phyloP scores from a whole-genome alignment of 2,888 invertebrate species.

The Brachylomia viminalis region DNA sequence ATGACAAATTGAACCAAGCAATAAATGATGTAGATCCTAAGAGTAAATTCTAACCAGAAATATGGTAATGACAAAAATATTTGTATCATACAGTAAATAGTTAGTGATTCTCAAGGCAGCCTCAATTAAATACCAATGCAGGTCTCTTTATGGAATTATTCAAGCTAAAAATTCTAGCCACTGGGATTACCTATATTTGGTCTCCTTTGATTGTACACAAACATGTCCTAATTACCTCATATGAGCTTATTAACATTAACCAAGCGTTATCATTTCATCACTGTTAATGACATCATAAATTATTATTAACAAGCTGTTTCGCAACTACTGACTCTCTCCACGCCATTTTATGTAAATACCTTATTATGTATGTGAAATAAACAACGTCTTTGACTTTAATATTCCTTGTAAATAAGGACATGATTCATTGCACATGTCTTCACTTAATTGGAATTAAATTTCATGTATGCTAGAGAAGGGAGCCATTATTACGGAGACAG shows the following conservation, averaged over 20 bases:
- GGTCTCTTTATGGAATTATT: neutral
- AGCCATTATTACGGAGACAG: conserved; percentile 34
- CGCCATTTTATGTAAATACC: conserved; percentile 67
- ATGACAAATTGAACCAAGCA: neutral
- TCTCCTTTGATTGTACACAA: neutral
- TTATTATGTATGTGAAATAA: conserved; percentile 65
- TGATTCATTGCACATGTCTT: conserved; percentile 47
- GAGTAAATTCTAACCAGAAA: neutral
- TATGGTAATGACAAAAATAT: neutral
- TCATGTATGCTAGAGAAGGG: conserved; percentile 36
- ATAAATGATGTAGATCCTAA: neutral
- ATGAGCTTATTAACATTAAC: conserved; percentile 52
- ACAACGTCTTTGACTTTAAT: conserved; percentile 56
- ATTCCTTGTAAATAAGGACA: conserved; percentile 33
- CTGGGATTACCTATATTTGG: neutral
- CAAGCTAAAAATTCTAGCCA: neutral
- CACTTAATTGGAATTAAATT: conserved; percentile 59
- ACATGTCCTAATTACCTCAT: conserved; percentile 29
- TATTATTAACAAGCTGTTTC: conserved; percentile 61
- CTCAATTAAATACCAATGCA: neutral
- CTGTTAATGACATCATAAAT: conserved; percentile 63
- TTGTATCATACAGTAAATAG: neutral
- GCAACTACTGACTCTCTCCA: conserved; percentile 47
- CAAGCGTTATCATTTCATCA: conserved; percentile 61
- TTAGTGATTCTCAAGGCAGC: neutral